These are phyloP conservation scores for Benitochromis conjunctus DNA, from an alignment of 2,113 vertebrate genomes.

Conservation along the genomic window DNA sequence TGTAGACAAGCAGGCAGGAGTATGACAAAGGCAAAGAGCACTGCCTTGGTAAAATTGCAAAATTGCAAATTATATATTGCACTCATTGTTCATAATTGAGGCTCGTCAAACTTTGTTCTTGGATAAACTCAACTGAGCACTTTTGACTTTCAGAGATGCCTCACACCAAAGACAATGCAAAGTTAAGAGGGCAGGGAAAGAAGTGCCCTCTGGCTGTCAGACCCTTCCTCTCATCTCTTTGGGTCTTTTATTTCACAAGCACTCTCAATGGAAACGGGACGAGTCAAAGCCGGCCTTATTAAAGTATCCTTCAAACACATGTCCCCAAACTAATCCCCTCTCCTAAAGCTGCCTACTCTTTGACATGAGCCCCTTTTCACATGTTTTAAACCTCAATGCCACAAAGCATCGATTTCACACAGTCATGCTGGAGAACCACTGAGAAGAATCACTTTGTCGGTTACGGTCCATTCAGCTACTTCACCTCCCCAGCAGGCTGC, in stretches of 20 bases:
- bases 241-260: constrained; percentile 29
- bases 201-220: constrained; percentile 8
- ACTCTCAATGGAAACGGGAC: constrained; percentile 14
- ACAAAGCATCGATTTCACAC: constrained; percentile 33
- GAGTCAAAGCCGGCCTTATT: constrained; percentile 27
- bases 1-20: constrained; percentile 25
- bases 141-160: not conserved
- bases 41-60: not conserved
- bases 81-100: constrained; percentile 17
- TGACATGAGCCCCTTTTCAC: constrained; percentile 16
- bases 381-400: constrained; percentile 39
- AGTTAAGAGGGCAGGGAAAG: constrained; percentile 10
- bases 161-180: constrained; percentile 9
- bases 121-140: not conserved
- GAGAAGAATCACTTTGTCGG: constrained; percentile 3
- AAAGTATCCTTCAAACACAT: constrained; percentile 54
- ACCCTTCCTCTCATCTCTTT: constrained; percentile 30
- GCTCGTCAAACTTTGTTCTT: not conserved
- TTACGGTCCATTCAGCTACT: not conserved
- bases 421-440: constrained; percentile 5
- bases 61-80: constrained; percentile 33
- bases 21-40: constrained; percentile 29
- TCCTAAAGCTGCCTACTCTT: constrained; percentile 35
- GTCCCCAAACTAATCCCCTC: constrained; percentile 46
- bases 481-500: not conserved